These are phyloP conservation scores for Prosapia bicincta DNA, from an alignment of 2,888 invertebrate species.

Conservation along the genomic window DNA sequence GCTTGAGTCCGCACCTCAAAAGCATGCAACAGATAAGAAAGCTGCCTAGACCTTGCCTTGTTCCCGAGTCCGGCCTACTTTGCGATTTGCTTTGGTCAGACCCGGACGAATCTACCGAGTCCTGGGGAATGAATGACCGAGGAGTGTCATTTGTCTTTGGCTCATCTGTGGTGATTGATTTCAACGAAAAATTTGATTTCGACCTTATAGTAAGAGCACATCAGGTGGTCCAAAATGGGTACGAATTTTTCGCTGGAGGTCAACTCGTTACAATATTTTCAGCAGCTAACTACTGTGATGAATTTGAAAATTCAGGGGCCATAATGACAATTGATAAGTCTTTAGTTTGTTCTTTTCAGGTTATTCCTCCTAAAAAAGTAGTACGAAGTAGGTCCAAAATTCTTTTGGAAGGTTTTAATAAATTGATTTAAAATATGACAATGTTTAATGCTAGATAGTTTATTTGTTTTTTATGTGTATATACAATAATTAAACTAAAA, in stretches of 20 bases:
- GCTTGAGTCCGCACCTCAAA: neutral
- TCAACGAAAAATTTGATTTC: slow-evolving; percentile 1
- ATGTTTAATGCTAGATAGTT: too few species aligned
- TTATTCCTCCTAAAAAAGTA: too few species aligned
- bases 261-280: neutral
- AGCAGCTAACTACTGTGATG: neutral
- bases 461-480: too few species aligned
- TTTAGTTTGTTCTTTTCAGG: neutral
- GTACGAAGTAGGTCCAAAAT: too few species aligned
- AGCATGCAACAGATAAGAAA: neutral
- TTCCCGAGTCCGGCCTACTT: neutral
- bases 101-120: neutral
- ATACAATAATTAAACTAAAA: too few species aligned
- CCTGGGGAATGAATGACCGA: slow-evolving; percentile 43
- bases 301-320: neutral
- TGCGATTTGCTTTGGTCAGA: neutral
- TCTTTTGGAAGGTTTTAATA: too few species aligned
- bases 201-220: slow-evolving; percentile 9
- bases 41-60: neutral
- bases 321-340: neutral
- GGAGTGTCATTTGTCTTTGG: slow-evolving; percentile 63
- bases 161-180: slow-evolving; percentile 40
- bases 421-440: too few species aligned
- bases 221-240: neutral
- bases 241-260: neutral